phyloP scores from a whole-genome alignment of 64 coral and sea anemone species.

The Stylophora pistillata region DNA sequence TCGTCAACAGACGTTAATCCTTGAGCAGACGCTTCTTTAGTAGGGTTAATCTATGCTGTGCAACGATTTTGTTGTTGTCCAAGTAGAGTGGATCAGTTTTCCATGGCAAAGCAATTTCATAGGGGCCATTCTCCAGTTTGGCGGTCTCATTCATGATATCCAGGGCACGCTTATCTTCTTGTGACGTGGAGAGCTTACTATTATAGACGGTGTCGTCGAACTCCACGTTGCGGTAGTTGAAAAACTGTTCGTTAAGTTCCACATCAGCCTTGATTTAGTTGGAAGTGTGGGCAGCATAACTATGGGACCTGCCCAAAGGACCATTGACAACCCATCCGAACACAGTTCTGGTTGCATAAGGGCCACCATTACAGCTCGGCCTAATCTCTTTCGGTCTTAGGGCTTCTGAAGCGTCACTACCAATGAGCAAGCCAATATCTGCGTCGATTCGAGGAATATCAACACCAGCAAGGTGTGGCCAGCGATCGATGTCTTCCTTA shows the following conservation, averaged over 20 bases:
- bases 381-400: too few relatives aligned
- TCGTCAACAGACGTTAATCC: background rate
- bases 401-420: background rate
- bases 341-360: background rate
- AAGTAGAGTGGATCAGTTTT: background rate
- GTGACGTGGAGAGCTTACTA: slow-evolving; percentile 15
- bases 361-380: background rate
- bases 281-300: background rate
- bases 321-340: background rate
- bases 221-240: slow-evolving; percentile 21
- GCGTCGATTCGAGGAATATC: too few relatives aligned
- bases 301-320: background rate
- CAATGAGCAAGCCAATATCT: background rate
- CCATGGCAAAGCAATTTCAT: slow-evolving; percentile 25
- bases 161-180: slow-evolving; percentile 23
- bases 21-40: background rate
- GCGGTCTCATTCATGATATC: slow-evolving; percentile 11
- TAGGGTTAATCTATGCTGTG: background rate
- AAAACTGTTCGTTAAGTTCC: slow-evolving; percentile 11
- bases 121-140: slow-evolving; percentile 1
- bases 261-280: background rate
- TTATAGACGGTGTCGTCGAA: slow-evolving; percentile 25
- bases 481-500: too few relatives aligned
- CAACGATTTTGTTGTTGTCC: slow-evolving; percentile 16
- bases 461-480: too few relatives aligned